Evolutionary conservation across 53 echinoderm and acorn worm species (phyloP).

Genomic region (Henricia sp.): DNA sequence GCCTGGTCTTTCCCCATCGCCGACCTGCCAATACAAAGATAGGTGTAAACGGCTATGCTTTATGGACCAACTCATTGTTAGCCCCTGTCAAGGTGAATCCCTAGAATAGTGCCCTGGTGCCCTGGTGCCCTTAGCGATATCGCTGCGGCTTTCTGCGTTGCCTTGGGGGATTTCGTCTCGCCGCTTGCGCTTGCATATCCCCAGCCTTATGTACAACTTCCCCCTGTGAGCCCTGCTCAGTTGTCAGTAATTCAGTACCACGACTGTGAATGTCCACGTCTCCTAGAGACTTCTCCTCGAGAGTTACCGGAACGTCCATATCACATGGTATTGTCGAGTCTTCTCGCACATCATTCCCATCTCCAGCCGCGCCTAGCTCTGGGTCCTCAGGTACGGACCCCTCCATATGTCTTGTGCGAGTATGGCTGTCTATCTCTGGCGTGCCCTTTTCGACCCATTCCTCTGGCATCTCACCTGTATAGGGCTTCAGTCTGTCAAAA

Average conservation of each 20-base stretch:
- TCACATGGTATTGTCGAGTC: neutral
- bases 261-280: neutral
- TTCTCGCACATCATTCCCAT: neutral
- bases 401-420: neutral
- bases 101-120: neutral
- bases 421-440: neutral
- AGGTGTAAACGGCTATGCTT: neutral
- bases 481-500: conserved; percentile 39
- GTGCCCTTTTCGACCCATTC: neutral
- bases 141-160: neutral
- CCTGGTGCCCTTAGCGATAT: neutral
- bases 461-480: conserved; percentile 18
- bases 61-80: neutral
- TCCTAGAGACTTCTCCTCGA: neutral
- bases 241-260: neutral
- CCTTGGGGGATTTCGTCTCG: neutral
- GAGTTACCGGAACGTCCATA: neutral
- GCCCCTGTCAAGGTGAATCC: neutral
- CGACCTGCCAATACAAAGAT: neutral
- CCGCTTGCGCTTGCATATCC: no score
- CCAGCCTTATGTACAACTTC: no score
- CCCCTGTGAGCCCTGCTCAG: no score
- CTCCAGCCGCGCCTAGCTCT: neutral
- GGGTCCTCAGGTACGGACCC: neutral
- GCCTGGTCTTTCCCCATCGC: neutral